Conservation (phyloP, 35 echinoderm and acorn worm genomes). For the Heliocidaris tuberculata region DNA sequence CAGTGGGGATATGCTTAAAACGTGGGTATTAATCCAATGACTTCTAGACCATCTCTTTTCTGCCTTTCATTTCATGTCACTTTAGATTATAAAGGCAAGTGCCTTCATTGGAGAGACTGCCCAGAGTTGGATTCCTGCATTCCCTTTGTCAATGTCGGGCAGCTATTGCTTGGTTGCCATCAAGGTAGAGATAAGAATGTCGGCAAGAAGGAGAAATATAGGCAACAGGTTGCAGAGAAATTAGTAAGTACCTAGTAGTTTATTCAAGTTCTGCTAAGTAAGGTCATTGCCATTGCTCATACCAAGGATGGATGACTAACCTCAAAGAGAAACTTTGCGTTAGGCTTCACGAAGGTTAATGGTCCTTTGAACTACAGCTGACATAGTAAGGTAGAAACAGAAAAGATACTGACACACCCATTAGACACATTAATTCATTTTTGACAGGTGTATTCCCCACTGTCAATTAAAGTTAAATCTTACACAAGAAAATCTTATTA, state of each 20-base stretch:
- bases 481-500: too few relatives aligned
- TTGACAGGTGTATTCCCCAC: too few relatives aligned
- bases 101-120: conserved; percentile 35
- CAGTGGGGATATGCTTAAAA: too few relatives aligned
- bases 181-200: conserved; percentile 58
- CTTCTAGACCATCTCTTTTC: background rate
- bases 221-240: conserved; percentile 43
- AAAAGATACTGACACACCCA: background rate
- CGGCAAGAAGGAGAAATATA: conserved; percentile 51
- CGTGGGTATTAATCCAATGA: background rate
- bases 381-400: background rate
- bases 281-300: background rate
- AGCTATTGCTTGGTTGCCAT: conserved; percentile 50
- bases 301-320: too few relatives aligned
- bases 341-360: background rate
- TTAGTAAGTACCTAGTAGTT: conserved; percentile 10
- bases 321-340: background rate
- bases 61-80: background rate
- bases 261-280: background rate
- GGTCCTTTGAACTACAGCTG: background rate
- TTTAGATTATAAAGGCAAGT: conserved; percentile 51
- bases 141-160: conserved; percentile 45
- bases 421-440: background rate
- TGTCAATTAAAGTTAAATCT: too few relatives aligned
- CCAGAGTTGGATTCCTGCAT: background rate